Conservation (phyloP, 2,113 vertebrate species). For the Dicentrarchus labrax region DNA sequence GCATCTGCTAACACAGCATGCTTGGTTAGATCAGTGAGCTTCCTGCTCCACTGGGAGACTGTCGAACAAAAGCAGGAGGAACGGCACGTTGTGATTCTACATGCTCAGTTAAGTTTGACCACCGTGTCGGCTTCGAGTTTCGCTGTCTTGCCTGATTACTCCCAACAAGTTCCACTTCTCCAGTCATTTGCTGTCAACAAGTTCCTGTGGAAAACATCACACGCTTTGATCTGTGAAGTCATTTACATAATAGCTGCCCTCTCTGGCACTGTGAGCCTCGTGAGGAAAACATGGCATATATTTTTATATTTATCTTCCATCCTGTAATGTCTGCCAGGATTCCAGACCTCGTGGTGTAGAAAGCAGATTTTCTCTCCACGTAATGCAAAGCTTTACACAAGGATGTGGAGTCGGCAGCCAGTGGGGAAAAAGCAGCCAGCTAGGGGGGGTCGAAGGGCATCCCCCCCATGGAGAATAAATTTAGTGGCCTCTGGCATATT, state of each 20-base stretch:
- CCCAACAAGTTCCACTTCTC: conserved; percentile 69
- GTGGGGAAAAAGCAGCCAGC: no score
- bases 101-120: conserved; percentile 67
- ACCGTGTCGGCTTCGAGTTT: conserved; percentile 42
- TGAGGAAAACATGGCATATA: background rate
- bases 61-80: conserved; percentile 35
- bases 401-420: no score
- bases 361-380: no score
- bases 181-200: conserved; percentile 48
- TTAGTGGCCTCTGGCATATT: no score
- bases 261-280: background rate
- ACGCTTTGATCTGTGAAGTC: conserved; percentile 47
- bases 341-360: background rate
- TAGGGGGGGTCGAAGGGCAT: no score
- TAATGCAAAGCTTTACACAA: no score
- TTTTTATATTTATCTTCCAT: background rate
- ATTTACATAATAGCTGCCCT: conserved; percentile 43
- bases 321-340: no score
- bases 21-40: conserved; percentile 35
- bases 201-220: conserved; percentile 42
- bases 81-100: conserved; percentile 37
- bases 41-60: conserved; percentile 31
- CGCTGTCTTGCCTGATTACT: conserved; percentile 65
- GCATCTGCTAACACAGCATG: conserved; percentile 41
- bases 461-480: no score